These are phyloP conservation scores for Brachylomia viminalis DNA, from an alignment of 2,888 invertebrate genomes.

Conservation along the genomic window DNA sequence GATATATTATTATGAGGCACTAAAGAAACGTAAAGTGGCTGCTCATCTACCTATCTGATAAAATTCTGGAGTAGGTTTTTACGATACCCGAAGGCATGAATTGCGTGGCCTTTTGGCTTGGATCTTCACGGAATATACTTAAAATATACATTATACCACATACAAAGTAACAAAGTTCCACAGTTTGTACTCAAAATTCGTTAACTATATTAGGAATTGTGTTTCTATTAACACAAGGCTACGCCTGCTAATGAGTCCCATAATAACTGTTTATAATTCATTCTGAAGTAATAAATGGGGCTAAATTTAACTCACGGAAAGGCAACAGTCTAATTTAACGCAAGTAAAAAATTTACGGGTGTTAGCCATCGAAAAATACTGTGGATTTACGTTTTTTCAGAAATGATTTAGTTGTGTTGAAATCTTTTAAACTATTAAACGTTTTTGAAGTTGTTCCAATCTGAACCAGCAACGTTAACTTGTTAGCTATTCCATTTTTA, in stretches of 20 bases:
- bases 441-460: constrained; percentile 17
- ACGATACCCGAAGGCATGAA: background rate
- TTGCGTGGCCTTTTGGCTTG: background rate
- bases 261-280: constrained; percentile 63
- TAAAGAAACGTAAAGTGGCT: background rate
- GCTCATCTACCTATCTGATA: constrained; percentile 1
- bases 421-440: constrained; percentile 11
- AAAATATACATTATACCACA: background rate
- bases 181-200: constrained; percentile 38
- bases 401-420: constrained; percentile 38
- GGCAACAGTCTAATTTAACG: constrained; percentile 39
- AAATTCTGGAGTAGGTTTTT: background rate
- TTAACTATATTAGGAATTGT: constrained; percentile 54
- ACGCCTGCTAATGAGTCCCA: constrained; percentile 47
- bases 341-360: constrained; percentile 33
- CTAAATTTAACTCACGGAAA: constrained; percentile 45
- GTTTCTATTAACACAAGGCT: constrained; percentile 50
- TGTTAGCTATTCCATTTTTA: constrained; percentile 12
- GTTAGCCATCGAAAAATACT: constrained; percentile 14
- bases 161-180: background rate
- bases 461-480: background rate
- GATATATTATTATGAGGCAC: constrained; percentile 8
- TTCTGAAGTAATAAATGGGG: constrained; percentile 45
- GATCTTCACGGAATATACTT: background rate
- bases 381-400: constrained; percentile 29